Evolutionary conservation across 2,888 invertebrate species (phyloP).

Genomic region (Cancer borealis): DNA sequence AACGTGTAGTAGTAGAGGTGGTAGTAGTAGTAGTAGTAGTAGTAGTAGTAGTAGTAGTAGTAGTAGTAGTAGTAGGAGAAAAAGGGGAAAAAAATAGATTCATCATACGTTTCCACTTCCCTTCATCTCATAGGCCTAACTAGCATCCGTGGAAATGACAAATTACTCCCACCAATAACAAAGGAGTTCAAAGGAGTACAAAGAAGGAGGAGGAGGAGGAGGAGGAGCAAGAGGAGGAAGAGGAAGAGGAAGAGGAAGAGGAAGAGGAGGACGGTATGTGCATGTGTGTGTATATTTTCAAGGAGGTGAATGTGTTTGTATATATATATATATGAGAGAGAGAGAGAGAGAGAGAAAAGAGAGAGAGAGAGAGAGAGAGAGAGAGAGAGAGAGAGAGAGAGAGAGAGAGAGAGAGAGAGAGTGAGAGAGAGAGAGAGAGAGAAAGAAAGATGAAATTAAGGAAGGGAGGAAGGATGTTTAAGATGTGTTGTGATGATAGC

Average conservation of each 20-base stretch:
- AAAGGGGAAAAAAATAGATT: too few relatives aligned
- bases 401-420: not conserved
- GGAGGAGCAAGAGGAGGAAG: not conserved
- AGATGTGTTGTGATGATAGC: not conserved
- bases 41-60: conserved; percentile 32
- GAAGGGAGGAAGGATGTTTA: not conserved
- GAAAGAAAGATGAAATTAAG: not conserved
- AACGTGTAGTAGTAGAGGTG: not conserved
- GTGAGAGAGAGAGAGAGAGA: not conserved
- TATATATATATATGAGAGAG: not conserved
- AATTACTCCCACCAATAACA: too few relatives aligned
- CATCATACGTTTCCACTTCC: too few relatives aligned
- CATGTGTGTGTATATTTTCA: not conserved
- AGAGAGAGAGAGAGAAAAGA: not conserved
- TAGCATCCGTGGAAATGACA: too few relatives aligned
- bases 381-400: not conserved
- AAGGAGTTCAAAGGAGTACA: too few relatives aligned
- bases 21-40: conserved; percentile 32
- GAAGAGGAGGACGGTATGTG: not conserved
- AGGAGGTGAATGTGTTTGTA: not conserved
- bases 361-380: not conserved
- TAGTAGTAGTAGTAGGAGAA: not conserved
- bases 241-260: not conserved
- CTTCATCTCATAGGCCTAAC: too few relatives aligned
- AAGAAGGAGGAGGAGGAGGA: conserved; percentile 33